phyloP scores from a whole-genome alignment of 2,797 vertebrate species.

The Squalus acanthias region DNA sequence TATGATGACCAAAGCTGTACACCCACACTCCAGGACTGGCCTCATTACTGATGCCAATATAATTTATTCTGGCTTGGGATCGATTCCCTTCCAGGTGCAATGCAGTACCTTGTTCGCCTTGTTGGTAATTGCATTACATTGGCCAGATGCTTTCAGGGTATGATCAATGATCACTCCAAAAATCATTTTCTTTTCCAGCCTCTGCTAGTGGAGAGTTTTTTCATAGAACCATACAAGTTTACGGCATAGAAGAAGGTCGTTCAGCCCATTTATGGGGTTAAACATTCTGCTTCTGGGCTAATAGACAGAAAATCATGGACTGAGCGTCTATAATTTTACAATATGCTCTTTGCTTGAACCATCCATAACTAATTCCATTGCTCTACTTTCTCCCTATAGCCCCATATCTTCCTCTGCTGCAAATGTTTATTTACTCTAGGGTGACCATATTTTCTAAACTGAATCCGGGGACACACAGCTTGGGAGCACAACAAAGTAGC shows the following conservation, averaged over 20 bases:
- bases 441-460: too few species aligned
- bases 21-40: not conserved
- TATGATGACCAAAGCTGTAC: not conserved
- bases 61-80: not conserved
- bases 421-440: not conserved
- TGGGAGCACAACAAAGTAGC: too few species aligned
- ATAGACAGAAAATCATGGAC: not conserved
- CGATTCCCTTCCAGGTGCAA: not conserved
- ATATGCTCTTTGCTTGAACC: not conserved
- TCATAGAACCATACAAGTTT: not conserved
- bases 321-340: not conserved
- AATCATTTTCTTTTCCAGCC: not conserved
- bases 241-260: not conserved
- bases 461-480: too few species aligned
- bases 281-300: not conserved
- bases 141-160: not conserved
- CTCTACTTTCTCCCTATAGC: not conserved
- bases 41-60: not conserved
- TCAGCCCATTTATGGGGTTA: not conserved
- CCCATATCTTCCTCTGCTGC: not conserved
- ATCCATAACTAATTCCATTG: not conserved
- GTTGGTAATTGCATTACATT: not conserved
- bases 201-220: not conserved
- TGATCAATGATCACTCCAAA: not conserved
- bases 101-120: not conserved